phyloP scores from a whole-genome alignment of 2,888 invertebrate genomes.

The Salpingus planirostris region DNA sequence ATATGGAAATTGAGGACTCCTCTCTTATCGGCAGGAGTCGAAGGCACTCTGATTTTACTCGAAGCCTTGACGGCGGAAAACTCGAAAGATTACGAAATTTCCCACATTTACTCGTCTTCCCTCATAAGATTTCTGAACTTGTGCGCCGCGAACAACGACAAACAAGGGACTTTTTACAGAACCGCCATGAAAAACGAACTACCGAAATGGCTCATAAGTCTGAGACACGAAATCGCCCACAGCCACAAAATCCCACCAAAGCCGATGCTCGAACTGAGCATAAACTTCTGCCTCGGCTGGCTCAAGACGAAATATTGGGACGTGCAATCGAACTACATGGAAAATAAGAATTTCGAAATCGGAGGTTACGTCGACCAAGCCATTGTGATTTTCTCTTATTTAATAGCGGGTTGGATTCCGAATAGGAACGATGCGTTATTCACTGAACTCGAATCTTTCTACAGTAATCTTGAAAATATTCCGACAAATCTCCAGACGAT shows the following conservation, averaged over 20 bases:
- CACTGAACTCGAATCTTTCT: conserved; percentile 10
- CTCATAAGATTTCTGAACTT: conserved; percentile 47
- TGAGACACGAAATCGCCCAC: conserved; percentile 73
- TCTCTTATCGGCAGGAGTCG: conserved; percentile 50
- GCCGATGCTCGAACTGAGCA: conserved; percentile 53
- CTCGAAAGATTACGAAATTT: conserved; percentile 42
- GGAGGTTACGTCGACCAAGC: conserved; percentile 1
- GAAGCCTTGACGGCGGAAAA: conserved; percentile 43
- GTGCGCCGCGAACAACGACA: conserved; percentile 32
- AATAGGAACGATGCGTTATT: background rate
- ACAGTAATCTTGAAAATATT: background rate
- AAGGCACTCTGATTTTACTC: conserved; percentile 50
- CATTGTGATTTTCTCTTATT: conserved; percentile 4
- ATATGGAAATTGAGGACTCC: conserved; percentile 53
- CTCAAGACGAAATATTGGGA: conserved; percentile 59
- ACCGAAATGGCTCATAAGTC: conserved; percentile 70
- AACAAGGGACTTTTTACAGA: conserved; percentile 41
- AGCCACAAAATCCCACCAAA: conserved; percentile 57
- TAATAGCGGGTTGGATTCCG: too few species aligned
- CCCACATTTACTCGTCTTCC: conserved; percentile 53
- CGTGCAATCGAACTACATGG: conserved; percentile 45
- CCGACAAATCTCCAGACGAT: background rate
- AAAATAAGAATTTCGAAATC: conserved; percentile 31
- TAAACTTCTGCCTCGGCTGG: conserved; percentile 58
- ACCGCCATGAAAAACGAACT: conserved; percentile 58